Conservation (phyloP, 2,888 invertebrate species). For the Mythimna lalbum region DNA sequence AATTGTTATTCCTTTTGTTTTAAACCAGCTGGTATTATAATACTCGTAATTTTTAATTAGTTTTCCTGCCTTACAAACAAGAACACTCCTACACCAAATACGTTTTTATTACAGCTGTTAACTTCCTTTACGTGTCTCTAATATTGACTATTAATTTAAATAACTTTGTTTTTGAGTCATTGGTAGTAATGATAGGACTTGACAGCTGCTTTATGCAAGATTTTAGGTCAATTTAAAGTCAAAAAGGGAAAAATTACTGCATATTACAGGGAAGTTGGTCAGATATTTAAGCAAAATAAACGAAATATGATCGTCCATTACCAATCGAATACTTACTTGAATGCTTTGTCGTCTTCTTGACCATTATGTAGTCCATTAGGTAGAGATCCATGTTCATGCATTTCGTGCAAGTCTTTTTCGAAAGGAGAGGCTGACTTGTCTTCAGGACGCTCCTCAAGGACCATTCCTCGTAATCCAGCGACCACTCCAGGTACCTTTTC, state of each 20-base stretch:
- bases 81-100: constrained; percentile 3
- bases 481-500: constrained; percentile 86
- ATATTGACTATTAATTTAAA: constrained; percentile 18
- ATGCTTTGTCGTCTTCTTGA: constrained; percentile 96
- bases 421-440: constrained; percentile 87
- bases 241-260: neutral
- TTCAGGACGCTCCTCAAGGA: constrained; percentile 85
- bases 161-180: constrained; percentile 1
- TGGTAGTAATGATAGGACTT: neutral
- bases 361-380: constrained; percentile 91
- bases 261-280: neutral
- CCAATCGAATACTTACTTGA: constrained; percentile 93
- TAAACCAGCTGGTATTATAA: neutral
- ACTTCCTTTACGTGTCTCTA: constrained; percentile 8
- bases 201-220: neutral
- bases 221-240: constrained; percentile 3
- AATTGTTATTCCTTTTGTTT: neutral
- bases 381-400: constrained; percentile 87
- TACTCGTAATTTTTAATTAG: constrained; percentile 1
- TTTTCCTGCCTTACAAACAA: constrained; percentile 8
- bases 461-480: constrained; percentile 86
- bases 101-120: constrained; percentile 19
- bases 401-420: constrained; percentile 87
- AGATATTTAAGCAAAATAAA: neutral
- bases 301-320: constrained; percentile 4